A percentile compares a stretch with the other conserved stretches of the same genome.
phyloP scores from a whole-genome alignment of 2,113 vertebrate species.

The Phaethornis superciliosus region DNA sequence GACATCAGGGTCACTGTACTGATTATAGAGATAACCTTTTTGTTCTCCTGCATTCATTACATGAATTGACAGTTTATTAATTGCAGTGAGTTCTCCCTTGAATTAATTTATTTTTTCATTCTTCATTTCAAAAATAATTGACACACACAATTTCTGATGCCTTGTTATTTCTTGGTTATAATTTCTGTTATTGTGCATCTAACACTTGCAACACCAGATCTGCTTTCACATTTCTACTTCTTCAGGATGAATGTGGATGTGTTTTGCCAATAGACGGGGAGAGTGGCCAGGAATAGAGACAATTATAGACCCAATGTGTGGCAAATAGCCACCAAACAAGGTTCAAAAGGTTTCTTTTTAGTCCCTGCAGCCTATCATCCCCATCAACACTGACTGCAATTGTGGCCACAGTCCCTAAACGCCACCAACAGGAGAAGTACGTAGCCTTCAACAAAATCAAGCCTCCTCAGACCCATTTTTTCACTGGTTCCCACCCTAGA shows the following conservation, averaged over 20 bases:
- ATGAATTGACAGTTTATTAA: slow-evolving; percentile 50
- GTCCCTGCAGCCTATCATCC: slow-evolving; percentile 1
- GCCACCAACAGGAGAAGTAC: background rate
- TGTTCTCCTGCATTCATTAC: slow-evolving; percentile 31
- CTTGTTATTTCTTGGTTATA: background rate
- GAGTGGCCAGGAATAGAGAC: slow-evolving; percentile 27
- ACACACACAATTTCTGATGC: background rate
- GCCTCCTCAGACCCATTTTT: background rate
- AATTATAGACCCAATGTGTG: background rate
- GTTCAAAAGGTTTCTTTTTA: slow-evolving; percentile 31
- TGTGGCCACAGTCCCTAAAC: background rate
- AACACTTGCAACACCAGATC: background rate
- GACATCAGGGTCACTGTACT: slow-evolving; percentile 5
- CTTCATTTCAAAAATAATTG: slow-evolving; percentile 56
- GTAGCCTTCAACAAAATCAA: background rate
- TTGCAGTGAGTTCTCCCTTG: slow-evolving; percentile 36
- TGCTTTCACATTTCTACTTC: background rate
- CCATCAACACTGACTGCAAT: background rate
- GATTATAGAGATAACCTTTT: slow-evolving; percentile 44
- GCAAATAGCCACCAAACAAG: background rate
- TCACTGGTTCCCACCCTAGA: background rate
- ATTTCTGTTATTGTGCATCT: background rate
- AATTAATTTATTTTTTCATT: slow-evolving; percentile 66
- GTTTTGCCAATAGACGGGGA: background rate
- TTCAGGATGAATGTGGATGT: background rate